phyloP scores from a whole-genome alignment of 2,888 invertebrate species.

The Carterocephalus palaemon region DNA sequence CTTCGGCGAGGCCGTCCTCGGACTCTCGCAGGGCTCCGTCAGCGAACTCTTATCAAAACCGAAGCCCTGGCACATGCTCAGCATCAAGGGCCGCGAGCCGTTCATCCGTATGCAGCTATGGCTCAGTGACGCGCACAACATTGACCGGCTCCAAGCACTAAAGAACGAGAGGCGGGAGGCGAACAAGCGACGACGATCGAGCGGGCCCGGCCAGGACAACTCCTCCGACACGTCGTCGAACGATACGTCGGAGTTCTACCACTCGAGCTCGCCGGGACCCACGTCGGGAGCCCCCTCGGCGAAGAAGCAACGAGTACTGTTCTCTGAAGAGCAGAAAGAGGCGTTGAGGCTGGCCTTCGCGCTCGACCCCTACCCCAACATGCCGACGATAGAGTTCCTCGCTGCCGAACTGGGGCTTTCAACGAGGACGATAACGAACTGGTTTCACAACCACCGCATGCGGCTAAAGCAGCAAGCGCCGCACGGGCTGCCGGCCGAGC shows the following conservation, averaged over 20 bases:
- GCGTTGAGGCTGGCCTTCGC: conserved; percentile 95
- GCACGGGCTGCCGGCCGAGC: conserved; percentile 85
- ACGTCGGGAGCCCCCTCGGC: conserved; percentile 88
- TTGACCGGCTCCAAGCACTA: conserved; percentile 93
- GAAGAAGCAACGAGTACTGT: conserved; percentile 96
- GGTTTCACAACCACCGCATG: conserved; percentile 99
- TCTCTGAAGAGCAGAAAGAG: conserved; percentile 99
- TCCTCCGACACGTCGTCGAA: conserved; percentile 93
- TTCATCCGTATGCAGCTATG: conserved; percentile 98
- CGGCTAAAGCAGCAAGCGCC: conserved; percentile 94
- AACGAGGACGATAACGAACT: conserved; percentile 98
- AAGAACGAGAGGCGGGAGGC: conserved; percentile 95
- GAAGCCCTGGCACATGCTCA: conserved; percentile 99
- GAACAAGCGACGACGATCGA: conserved; percentile 91
- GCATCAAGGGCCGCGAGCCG: conserved; percentile 97
- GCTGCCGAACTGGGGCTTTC: conserved; percentile 94
- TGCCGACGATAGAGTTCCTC: conserved; percentile 96
- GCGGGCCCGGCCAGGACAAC: conserved; percentile 90
- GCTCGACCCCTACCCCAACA: conserved; percentile 97
- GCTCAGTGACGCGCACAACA: conserved; percentile 96
- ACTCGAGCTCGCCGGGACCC: conserved; percentile 90
- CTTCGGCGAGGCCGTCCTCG: conserved; percentile 98
- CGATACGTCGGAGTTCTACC: conserved; percentile 93
- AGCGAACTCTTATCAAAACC: conserved; percentile 98
- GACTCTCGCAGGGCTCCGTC: conserved; percentile 97